Percentiles rank a stretch among this genome's conserved stretches.
phyloP scores from a whole-genome alignment of 2,113 vertebrate species.

The Daphoenositta chrysoptera region DNA sequence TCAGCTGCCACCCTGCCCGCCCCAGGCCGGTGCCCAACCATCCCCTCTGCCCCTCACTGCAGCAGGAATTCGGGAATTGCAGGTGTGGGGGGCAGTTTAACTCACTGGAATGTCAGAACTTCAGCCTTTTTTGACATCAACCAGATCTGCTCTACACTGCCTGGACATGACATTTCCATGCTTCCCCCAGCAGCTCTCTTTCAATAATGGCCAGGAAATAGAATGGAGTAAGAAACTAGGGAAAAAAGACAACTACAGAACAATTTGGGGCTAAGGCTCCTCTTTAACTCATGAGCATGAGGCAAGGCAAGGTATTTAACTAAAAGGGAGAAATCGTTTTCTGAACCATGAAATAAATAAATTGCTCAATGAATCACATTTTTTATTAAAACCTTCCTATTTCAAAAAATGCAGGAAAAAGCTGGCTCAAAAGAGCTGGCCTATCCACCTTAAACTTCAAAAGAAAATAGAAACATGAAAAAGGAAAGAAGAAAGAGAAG shows the following conservation, averaged over 20 bases:
- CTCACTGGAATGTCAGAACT: not conserved
- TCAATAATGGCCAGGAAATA: not conserved
- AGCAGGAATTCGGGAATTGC: not conserved
- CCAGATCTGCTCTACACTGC: not conserved
- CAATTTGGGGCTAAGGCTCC: not conserved
- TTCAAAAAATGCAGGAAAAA: not conserved
- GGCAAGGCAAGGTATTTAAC: not conserved
- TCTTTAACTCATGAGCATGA: not conserved
- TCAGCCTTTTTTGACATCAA: not conserved
- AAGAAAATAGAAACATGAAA: not conserved
- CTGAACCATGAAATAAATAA: not conserved
- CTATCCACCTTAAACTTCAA: not conserved
- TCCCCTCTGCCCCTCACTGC: not conserved
- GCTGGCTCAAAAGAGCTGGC: not conserved
- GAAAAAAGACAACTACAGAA: not conserved
- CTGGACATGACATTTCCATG: not conserved
- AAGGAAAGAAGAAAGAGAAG: not conserved
- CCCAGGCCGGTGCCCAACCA: too few relatives aligned
- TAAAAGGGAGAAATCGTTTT: not conserved
- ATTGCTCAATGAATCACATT: not conserved
- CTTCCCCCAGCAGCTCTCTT: not conserved
- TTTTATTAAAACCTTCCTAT: not conserved
- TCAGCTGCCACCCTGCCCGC: conserved; percentile 32
- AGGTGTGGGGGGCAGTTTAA: not conserved
- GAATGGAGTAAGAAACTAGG: fast-evolving